These are phyloP conservation scores for Drosophila leontia DNA, from an alignment of 1,140 invertebrate species.

Conservation along the genomic window DNA sequence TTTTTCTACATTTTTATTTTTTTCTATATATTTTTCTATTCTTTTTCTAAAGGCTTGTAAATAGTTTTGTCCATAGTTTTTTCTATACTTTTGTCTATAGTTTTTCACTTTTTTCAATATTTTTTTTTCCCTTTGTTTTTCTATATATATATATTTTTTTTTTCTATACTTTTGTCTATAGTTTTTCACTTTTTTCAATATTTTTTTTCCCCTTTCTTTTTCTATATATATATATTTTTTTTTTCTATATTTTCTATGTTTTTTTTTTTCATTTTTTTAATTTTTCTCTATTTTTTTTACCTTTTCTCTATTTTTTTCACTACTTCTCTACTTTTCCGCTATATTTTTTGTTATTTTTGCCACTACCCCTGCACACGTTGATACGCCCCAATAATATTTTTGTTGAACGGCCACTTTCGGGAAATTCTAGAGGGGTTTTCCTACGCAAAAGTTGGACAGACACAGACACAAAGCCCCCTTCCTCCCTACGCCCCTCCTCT, in stretches of 20 bases:
- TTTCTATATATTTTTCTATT: neutral
- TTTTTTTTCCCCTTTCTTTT: neutral
- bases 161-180: neutral
- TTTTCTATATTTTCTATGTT: neutral
- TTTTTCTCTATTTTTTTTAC: neutral
- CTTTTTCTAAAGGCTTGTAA: neutral
- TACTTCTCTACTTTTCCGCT: neutral
- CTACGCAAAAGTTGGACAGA: conserved; percentile 45
- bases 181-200: neutral
- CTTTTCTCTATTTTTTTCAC: neutral
- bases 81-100: neutral
- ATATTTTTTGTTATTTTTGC: neutral
- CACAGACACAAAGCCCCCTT: neutral
- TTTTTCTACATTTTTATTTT: neutral
- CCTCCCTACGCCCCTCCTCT: neutral
- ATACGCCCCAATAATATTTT: conserved; percentile 47
- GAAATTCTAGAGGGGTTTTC: neutral
- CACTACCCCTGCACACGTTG: neutral
- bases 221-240: neutral
- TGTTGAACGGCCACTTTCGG: conserved; percentile 35
- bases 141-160: neutral
- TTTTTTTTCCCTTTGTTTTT: neutral
- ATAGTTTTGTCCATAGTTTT: neutral
- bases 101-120: neutral
- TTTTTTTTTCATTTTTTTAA: conserved; percentile 2